A percentile compares a stretch with the other conserved stretches of the same genome.
These are phyloP conservation scores for Beroe ovata DNA, from an alignment of 37 sponge, comb jelly and placozoan genomes.

Conservation along the genomic window DNA sequence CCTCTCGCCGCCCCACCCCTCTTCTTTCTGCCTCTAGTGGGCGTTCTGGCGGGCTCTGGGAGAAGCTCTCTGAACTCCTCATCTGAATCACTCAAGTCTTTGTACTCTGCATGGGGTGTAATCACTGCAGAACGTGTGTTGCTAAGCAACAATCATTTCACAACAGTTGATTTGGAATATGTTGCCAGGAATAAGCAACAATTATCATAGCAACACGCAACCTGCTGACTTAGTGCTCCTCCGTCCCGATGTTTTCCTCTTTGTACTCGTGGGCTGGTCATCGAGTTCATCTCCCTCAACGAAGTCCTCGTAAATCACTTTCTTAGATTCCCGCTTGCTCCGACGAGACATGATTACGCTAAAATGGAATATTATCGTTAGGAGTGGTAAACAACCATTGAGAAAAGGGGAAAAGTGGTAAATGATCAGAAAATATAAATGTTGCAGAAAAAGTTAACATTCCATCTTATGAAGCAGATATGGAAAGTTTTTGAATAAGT, in stretches of 20 bases:
- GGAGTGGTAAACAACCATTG: too few species aligned
- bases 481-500: too few species aligned
- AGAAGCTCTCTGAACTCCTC: neutral
- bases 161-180: too few species aligned
- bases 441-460: too few species aligned
- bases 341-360: conserved; percentile 22
- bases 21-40: neutral
- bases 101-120: neutral
- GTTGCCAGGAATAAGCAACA: too few species aligned
- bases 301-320: conserved; percentile 52
- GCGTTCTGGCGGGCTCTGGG: neutral
- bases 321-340: conserved; percentile 5
- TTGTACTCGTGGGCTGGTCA: neutral
- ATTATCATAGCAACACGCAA: neutral
- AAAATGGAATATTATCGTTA: too few species aligned
- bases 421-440: too few species aligned
- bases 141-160: too few species aligned
- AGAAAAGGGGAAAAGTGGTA: too few species aligned
- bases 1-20: neutral
- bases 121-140: neutral
- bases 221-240: conserved; percentile 16
- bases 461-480: too few species aligned
- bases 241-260: conserved; percentile 23
- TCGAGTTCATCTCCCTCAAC: conserved; percentile 42
- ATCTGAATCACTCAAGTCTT: conserved; percentile 6